Evolutionary conservation across 2,113 vertebrate genomes (phyloP).

Genomic region (Mustelus asterias): DNA sequence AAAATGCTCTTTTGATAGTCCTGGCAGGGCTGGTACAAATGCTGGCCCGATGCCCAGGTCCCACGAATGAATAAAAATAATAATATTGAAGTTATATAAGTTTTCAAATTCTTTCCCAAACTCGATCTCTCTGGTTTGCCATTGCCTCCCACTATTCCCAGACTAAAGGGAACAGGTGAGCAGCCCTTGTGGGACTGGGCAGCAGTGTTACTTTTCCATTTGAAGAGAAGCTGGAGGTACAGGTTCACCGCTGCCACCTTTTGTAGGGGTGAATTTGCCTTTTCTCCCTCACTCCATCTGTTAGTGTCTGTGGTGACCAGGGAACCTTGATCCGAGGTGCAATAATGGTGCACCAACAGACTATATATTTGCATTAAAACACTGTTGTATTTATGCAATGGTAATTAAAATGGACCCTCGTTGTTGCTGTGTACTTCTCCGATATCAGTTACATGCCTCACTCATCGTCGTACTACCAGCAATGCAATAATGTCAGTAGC

Average conservation of each 20-base stretch:
- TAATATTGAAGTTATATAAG: neutral
- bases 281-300: neutral
- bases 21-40: neutral
- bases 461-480: neutral
- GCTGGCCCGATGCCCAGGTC: too few relatives aligned
- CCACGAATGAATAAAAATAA: too few relatives aligned
- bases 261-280: neutral
- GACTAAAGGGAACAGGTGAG: neutral
- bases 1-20: neutral
- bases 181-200: neutral
- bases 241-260: neutral
- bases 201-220: neutral
- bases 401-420: too few relatives aligned
- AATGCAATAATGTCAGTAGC: neutral
- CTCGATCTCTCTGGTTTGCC: neutral
- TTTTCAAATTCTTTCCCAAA: neutral
- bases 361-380: neutral
- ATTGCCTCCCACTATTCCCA: neutral
- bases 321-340: neutral
- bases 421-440: neutral
- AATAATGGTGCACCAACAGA: neutral
- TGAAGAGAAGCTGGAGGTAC: neutral
- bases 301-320: neutral
- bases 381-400: neutral
- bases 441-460: neutral